Conservation (phyloP, 1,140 invertebrate genomes). For the Drosophila tsacasi region DNA sequence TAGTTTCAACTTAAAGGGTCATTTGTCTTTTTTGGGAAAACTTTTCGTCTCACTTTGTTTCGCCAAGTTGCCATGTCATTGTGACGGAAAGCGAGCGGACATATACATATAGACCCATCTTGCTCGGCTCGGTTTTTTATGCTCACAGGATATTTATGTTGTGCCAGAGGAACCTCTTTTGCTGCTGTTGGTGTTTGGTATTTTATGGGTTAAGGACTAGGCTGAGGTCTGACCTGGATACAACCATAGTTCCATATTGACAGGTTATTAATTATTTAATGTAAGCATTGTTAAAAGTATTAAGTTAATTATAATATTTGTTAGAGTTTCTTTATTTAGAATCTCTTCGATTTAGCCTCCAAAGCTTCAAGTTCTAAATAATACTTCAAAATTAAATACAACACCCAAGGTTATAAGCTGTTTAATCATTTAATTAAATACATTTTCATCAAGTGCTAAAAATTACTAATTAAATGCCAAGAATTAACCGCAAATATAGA, state of each 20-base stretch:
- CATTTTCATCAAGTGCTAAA: not conserved
- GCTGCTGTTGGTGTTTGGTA: conserved; percentile 1
- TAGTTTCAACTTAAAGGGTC: conserved; percentile 79
- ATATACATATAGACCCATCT: conserved; percentile 17
- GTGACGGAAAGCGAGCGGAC: conserved; percentile 31
- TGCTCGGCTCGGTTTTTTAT: conserved; percentile 28
- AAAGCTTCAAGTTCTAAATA: not conserved
- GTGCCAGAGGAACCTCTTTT: not conserved
- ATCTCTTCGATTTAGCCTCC: not conserved
- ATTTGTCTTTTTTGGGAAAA: conserved; percentile 74
- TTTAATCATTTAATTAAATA: not conserved
- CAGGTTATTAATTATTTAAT: no score
- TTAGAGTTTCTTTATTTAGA: not conserved
- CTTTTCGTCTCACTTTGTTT: conserved; percentile 80
- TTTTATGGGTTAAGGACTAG: conserved; percentile 10
- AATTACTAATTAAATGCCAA: not conserved
- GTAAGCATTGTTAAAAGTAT: not conserved
- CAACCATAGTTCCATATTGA: not conserved
- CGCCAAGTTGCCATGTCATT: conserved; percentile 76
- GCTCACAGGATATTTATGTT: conserved; percentile 36
- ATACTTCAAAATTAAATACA: not conserved
- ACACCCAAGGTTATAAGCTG: not conserved
- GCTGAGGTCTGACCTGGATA: not conserved
- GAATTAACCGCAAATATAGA: not conserved
- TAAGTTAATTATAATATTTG: not conserved